These are phyloP conservation scores for Spatulosminthurus flaviceps DNA, from an alignment of 2,888 invertebrate species.

Conservation along the genomic window DNA sequence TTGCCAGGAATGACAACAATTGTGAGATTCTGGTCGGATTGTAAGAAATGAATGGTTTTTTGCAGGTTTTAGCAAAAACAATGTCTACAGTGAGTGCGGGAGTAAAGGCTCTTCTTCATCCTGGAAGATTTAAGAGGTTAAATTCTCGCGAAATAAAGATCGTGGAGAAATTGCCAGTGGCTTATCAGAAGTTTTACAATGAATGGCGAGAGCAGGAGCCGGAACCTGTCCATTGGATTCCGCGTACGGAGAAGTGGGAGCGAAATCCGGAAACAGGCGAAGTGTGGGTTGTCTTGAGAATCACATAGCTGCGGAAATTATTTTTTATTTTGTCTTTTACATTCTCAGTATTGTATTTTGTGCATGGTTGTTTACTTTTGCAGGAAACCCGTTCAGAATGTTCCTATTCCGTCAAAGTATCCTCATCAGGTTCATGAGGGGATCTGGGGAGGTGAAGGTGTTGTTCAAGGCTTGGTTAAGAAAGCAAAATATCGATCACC, in stretches of 20 bases:
- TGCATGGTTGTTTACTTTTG: constrained; percentile 49
- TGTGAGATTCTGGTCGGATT: too few species aligned
- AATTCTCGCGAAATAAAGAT: constrained; percentile 46
- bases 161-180: constrained; percentile 72
- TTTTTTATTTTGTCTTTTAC: too few species aligned
- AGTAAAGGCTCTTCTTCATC: constrained; percentile 31
- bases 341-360: too few species aligned
- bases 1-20: too few species aligned
- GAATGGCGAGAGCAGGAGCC: constrained; percentile 80
- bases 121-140: constrained; percentile 7
- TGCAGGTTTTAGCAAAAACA: neutral
- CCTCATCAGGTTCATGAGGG: constrained; percentile 84
- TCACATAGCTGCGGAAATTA: too few species aligned
- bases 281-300: constrained; percentile 74
- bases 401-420: constrained; percentile 78
- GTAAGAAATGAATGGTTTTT: too few species aligned
- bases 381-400: constrained; percentile 77
- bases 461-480: constrained; percentile 86
- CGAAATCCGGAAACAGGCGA: constrained; percentile 78
- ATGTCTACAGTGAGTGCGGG: neutral
- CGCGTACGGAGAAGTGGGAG: constrained; percentile 78
- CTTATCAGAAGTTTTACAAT: constrained; percentile 84
- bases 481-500: constrained; percentile 72
- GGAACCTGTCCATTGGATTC: constrained; percentile 75
- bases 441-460: constrained; percentile 96